Base-by-base conservation (phyloP, 2,797 vertebrate species). In the Pipistrellus nathusii region DNA sequence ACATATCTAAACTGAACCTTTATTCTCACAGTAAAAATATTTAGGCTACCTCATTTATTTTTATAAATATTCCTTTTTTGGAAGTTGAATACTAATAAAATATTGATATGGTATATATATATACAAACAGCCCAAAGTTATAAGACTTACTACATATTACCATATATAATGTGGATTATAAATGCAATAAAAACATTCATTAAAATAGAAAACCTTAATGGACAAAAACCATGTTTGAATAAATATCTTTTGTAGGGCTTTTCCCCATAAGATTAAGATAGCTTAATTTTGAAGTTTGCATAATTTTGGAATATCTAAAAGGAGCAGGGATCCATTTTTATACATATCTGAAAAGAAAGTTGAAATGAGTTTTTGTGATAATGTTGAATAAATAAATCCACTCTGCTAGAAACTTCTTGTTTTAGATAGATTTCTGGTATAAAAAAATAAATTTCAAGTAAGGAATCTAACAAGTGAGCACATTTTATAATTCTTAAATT, bases 301-400 rank as follows among this genome's bases (percentile, higher is more conserved):
- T 38, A 44, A 55, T 87, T 59, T 84, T 72, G 6, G 27, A 48
- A 44, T 55, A 46, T 35, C 2, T 30, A 55, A 89, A 90, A 66
- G 7, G 38, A 89, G 7, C 27, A 55, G n/a, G 27, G 6, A 78
- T 66, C 66, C 20, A 38, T 78, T 83, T 55, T 78, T 84, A 66
- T 6, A 66, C 11, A 13, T 48, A 85, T 94, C 46, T 88, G 72
- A 94, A 78, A 32, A 88, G 55, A 84, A 88, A 88, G 62, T 62
- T 84, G 64, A 88, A 72, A 55, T 77, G 53, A 72, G 18, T 72
- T 77, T 77, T 78, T 92, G 15, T n/a, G 12, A 25, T 30, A 66
- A 64, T 78, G 64, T 32, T 80, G 55, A 35, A 71, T 84, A 78
- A 78, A 66, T 25, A 75, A 76, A 68, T 3, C 20, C 46, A 80